Evolutionary conservation across 2,113 vertebrate genomes (phyloP), one percentile per base, ranked within the genome.

Genomic region (Aphyosemion australe): DNA sequence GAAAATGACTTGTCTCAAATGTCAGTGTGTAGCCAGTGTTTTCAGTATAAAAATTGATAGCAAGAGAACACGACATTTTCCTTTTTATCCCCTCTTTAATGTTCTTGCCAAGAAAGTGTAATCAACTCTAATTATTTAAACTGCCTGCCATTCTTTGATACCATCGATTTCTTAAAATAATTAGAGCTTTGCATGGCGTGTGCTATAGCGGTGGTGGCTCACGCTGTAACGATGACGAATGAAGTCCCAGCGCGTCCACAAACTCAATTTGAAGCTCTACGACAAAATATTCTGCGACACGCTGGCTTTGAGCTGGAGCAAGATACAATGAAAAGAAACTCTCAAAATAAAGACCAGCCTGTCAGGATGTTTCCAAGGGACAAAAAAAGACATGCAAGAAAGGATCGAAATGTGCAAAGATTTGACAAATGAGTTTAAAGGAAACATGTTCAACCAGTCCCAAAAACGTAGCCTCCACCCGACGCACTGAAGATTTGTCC

Each of bases 1-100:
- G 84, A 79, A 87, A 89, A 89, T 79, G 80, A 89, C 84, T 83
- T 76, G 89, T 88, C 85, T 87, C 65, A 86, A 90, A 89, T 87
- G 87, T 90, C 84, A 88, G 78, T 70, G 65, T 70, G 67, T 20
- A 65, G 77, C 65, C 72, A 75, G 62, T 86, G 77, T 82, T 88
- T 82, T 82, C 8, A 34, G 71, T 75, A 79, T 80, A 79, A 76
- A 83, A 90, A 90, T 54, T 88, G 78, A 87, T 82, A 80, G 79
- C 81, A 77, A 57, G 51, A 45, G 57, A 61, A 81, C 69, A 72
- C 79, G 81, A 67, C 74, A 68, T 65, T 76, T 82, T 78, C 64
- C 47, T 75, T 85, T 82, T 82, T 55, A 66, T 47, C 58, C 69
- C 73, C 48, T 50, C 59, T 69, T 76, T 75, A 73, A 86, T 78